phyloP scores from a whole-genome alignment of 2,888 invertebrate genomes.

The Marronus borbonicus region DNA sequence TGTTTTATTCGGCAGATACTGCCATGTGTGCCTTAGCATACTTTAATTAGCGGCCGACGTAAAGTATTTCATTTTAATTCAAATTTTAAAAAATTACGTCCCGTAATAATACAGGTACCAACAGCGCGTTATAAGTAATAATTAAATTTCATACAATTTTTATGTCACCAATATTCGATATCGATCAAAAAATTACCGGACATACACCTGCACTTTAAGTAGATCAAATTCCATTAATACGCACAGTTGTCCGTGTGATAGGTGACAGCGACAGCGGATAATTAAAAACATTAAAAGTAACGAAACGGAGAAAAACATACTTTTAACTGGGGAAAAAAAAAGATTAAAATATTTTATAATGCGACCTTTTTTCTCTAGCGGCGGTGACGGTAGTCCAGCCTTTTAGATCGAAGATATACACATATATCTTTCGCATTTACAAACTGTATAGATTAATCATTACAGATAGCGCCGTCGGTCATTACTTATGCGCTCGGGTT shows the following conservation, averaged over 20 bases:
- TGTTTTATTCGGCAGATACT: background rate
- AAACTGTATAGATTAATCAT: constrained; percentile 35
- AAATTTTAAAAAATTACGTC: constrained; percentile 14
- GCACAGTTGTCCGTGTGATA: background rate
- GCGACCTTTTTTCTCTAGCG: constrained; percentile 8
- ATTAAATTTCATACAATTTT: constrained; percentile 27
- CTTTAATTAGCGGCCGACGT: constrained; percentile 6
- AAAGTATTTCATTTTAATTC: constrained; percentile 22
- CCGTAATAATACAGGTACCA: constrained; percentile 6
- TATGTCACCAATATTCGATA: constrained; percentile 36
- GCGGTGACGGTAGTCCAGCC: background rate
- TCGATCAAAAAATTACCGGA: constrained; percentile 36
- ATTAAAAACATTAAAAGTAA: constrained; percentile 1
- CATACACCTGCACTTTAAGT: constrained; percentile 32
- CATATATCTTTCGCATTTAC: constrained; percentile 36
- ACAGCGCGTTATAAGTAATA: constrained; percentile 19
- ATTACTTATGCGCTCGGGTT: constrained; percentile 39
- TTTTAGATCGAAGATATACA: constrained; percentile 10
- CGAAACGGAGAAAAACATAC: background rate
- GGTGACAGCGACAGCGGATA: background rate
- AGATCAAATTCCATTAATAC: constrained; percentile 34
- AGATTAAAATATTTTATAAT: constrained; percentile 12
- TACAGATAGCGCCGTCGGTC: constrained; percentile 29
- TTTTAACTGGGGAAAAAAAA: background rate
- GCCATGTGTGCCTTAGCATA: constrained; percentile 1